These are phyloP conservation scores for Chironomus riparius DNA, from an alignment of 2,888 invertebrate species.

Conservation along the genomic window DNA sequence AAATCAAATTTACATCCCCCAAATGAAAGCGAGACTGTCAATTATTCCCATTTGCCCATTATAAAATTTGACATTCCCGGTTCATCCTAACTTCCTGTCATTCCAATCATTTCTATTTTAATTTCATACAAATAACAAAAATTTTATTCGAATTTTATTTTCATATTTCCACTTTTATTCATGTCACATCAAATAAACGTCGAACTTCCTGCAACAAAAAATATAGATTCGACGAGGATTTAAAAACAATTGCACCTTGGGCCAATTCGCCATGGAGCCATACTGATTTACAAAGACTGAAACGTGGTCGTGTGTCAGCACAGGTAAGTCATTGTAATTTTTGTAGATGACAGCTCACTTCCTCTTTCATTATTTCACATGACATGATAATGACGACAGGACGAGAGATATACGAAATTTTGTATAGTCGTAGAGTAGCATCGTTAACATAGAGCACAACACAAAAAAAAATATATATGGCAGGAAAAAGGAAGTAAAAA, in stretches of 20 bases:
- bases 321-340: slow-evolving; percentile 49
- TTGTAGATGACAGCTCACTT: not conserved
- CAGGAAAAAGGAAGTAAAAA: too few relatives aligned
- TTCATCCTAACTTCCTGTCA: not conserved
- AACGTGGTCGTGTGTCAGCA: slow-evolving; percentile 65
- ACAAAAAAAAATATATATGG: too few relatives aligned
- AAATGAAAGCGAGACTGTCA: not conserved
- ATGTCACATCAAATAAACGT: too few relatives aligned
- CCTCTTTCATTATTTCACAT: not conserved
- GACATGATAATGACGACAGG: not conserved
- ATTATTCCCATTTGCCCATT: slow-evolving; percentile 8
- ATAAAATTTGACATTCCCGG: not conserved
- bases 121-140: too few relatives aligned
- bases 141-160: too few relatives aligned
- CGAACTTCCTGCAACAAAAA: not conserved
- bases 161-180: too few relatives aligned
- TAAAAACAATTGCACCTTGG: slow-evolving; percentile 61
- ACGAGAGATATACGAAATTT: not conserved
- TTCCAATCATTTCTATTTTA: too few relatives aligned
- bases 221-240: slow-evolving; percentile 55
- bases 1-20: not conserved
- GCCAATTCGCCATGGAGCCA: slow-evolving; percentile 66
- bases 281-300: slow-evolving; percentile 65
- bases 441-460: not conserved
- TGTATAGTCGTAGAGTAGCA: not conserved